A percentile compares a stretch with the other conserved stretches of the same genome.
Evolutionary conservation across 2,113 vertebrate species (phyloP).

Genomic region (Fulmarus glacialis): DNA sequence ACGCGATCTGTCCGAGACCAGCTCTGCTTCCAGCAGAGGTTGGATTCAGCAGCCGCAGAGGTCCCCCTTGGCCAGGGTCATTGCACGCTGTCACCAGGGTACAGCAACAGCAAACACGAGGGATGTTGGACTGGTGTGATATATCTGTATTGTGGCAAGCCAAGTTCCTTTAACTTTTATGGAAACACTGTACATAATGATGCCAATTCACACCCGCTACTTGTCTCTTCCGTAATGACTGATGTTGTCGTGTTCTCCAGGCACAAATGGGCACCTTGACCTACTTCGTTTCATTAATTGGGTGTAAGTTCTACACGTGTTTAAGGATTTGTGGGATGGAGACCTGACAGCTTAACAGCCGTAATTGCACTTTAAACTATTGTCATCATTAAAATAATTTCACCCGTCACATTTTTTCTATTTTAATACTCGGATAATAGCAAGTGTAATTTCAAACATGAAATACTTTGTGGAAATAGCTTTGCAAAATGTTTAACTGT

Average conservation of each 20-base stretch:
- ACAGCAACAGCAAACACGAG: not conserved
- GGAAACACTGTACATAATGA: not conserved
- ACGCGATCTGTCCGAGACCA: fast-evolving
- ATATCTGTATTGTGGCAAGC: fast-evolving
- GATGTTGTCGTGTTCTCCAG: not conserved
- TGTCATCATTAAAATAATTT: not conserved
- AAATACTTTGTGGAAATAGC: not conserved
- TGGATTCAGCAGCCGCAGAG: not conserved
- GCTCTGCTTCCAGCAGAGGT: not conserved
- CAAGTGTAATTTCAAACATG: not conserved
- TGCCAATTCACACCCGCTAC: not conserved
- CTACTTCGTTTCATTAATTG: not conserved
- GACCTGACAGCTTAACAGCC: constrained; percentile 35
- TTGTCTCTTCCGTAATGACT: not conserved
- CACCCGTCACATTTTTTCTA: not conserved
- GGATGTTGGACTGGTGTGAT: fast-evolving
- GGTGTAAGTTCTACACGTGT: not conserved
- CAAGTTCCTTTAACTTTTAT: not conserved
- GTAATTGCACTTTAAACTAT: not conserved
- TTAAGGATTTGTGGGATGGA: constrained; percentile 21
- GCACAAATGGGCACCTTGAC: not conserved
- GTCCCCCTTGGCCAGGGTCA: not conserved
- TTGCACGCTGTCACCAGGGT: not conserved
- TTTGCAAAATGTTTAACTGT: not conserved
- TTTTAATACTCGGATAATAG: not conserved